Base-by-base conservation (phyloP, 1,140 invertebrate species). In the Drosophila nikananu region DNA sequence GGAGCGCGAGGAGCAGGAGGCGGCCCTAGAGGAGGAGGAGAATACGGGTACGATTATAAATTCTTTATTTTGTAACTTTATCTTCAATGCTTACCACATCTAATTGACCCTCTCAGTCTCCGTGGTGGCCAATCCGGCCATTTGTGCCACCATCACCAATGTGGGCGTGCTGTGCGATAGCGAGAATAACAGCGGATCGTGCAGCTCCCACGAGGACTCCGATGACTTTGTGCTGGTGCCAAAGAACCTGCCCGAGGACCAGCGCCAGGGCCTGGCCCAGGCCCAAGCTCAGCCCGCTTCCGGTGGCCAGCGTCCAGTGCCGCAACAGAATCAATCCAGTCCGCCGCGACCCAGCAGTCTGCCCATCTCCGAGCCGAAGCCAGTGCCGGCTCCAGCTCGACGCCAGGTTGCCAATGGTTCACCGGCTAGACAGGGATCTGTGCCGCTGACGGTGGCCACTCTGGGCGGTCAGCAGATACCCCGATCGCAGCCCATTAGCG, bases 171-270 rank as follows among this genome's bases (percentile, higher is more conserved):
- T 93, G 37, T 92, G 92, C 62, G 92, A 93, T 21, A 94, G 91
- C 57, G 93, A 93, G 57, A 94, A 94, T 63, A 93, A 93, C 37
- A 94, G 93, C 42, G 94, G 93, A 77, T 94, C 93, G 25, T 94
- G 94, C 73, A 94, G 94, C 59, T 96, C 96, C 83, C 95, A 95
- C 62, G 96, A 97, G 81, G 94, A 94, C 67, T 94, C 94, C 30
- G 97, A 97, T 94, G 97, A 97, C 93, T 98, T 97, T 94, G 97
- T 98, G 72, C 94, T 98, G 86, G 97, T 98, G 64, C 96, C 97
- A 49, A 95, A 95, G 67, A 95, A 96, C 93, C 93, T 96, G 76
- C 95, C 95, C 42, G 94, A 92, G 59, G 92, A 93, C 68, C 81
- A 82, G 55, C 83, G 86, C 25, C 89, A 92, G 60, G 89, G 91